A percentile compares a stretch with the other conserved stretches of the same genome.
Evolutionary conservation across 2,797 vertebrate species (phyloP).

Genomic region (Helicolenus hilgendorfi): DNA sequence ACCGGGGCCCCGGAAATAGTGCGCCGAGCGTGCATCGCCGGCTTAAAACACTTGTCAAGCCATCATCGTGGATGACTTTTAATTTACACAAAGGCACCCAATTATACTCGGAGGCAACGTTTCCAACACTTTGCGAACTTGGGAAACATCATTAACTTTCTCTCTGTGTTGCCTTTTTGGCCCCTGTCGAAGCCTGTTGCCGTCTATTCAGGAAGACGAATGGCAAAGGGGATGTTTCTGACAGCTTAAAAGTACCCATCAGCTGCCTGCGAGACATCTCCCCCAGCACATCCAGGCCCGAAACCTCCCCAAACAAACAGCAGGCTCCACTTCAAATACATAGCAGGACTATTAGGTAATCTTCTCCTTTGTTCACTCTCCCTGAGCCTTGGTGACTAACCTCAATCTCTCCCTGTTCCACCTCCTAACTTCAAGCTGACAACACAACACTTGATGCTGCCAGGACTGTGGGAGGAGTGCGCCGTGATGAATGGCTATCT

Average conservation of each 20-base stretch:
- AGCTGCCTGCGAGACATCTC: slow-evolving; percentile 89
- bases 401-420: slow-evolving; percentile 78
- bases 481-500: slow-evolving; percentile 55
- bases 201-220: slow-evolving; percentile 62
- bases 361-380: slow-evolving; percentile 90
- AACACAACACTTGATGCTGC: slow-evolving; percentile 66
- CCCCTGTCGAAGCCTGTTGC: slow-evolving; percentile 63
- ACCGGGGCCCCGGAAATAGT: slow-evolving; percentile 44
- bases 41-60: slow-evolving; percentile 49
- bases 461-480: slow-evolving; percentile 36
- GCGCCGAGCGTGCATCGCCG: neutral
- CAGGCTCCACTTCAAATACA: slow-evolving; percentile 93
- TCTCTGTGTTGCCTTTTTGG: slow-evolving; percentile 45
- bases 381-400: slow-evolving; percentile 82
- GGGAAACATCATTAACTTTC: slow-evolving; percentile 66
- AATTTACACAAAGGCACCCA: slow-evolving; percentile 71
- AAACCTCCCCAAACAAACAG: slow-evolving; percentile 93
- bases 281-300: slow-evolving; percentile 87
- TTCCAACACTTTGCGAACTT: slow-evolving; percentile 49
- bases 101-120: slow-evolving; percentile 51
- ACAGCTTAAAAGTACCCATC: slow-evolving; percentile 90
- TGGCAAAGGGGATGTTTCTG: slow-evolving; percentile 79
- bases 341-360: slow-evolving; percentile 95
- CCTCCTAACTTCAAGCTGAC: slow-evolving; percentile 69
- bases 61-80: slow-evolving; percentile 38